Conservation (phyloP, 2,797 vertebrate genomes). For the Chaunax sp. region DNA sequence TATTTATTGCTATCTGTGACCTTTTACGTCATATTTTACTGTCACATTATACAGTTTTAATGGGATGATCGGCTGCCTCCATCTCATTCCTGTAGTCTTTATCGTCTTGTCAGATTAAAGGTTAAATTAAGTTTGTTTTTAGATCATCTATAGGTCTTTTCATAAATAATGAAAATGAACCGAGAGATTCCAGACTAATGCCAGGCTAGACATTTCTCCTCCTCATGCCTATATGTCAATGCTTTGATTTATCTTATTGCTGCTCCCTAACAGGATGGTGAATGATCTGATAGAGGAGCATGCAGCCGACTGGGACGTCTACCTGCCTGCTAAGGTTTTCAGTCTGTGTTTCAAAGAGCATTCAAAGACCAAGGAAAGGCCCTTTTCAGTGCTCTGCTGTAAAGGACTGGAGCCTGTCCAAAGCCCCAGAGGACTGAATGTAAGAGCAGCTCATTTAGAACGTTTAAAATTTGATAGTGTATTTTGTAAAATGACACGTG, state of each 20-base stretch:
- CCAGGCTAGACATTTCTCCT: too few species aligned
- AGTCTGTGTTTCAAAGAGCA: constrained; percentile 78
- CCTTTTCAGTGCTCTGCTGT: constrained; percentile 76
- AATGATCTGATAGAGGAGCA: constrained; percentile 71
- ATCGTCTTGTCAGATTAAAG: too few species aligned
- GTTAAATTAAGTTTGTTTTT: too few species aligned
- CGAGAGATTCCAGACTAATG: too few species aligned
- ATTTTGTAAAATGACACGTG: constrained; percentile 2
- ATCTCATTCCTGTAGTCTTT: neutral
- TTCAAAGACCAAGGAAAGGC: constrained; percentile 69
- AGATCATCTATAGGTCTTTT: too few species aligned
- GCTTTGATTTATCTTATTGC: neutral
- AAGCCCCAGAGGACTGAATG: constrained; percentile 56
- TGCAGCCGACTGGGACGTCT: constrained; percentile 76
- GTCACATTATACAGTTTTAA: neutral
- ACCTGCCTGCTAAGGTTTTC: constrained; percentile 78
- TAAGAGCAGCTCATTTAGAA: constrained; percentile 16
- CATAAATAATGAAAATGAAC: too few species aligned
- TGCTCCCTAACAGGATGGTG: constrained; percentile 71
- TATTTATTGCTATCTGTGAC: neutral
- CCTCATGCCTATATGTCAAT: neutral
- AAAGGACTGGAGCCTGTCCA: constrained; percentile 43
- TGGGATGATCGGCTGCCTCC: neutral
- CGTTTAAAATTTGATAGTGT: too few species aligned
- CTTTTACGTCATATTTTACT: neutral